phyloP scores from a whole-genome alignment of 2,797 vertebrate genomes.

The Artibeus jamaicensis region DNA sequence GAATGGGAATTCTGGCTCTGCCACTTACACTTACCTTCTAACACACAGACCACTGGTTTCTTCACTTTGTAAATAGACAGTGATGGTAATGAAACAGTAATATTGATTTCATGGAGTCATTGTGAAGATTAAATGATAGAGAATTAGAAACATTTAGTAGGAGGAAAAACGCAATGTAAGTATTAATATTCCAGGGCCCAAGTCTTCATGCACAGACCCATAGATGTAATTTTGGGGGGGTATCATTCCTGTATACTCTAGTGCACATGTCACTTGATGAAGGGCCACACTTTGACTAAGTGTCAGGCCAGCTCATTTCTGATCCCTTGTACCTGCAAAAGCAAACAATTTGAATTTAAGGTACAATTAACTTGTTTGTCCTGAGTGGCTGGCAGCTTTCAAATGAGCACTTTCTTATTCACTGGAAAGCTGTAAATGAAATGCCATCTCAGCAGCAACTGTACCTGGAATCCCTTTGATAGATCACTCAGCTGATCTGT shows the following conservation, averaged over 20 bases:
- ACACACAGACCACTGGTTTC: not conserved
- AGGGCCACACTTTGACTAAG: not conserved
- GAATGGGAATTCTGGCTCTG: not conserved
- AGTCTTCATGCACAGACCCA: not conserved
- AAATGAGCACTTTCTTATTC: conserved; percentile 68
- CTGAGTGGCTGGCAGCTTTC: conserved; percentile 52
- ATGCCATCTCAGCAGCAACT: conserved; percentile 55
- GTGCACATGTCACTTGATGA: not conserved
- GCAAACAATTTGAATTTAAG: conserved; percentile 53
- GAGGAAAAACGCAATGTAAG: not conserved
- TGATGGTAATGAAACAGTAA: not conserved
- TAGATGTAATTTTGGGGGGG: not conserved
- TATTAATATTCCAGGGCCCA: not conserved
- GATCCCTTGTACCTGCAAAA: not conserved
- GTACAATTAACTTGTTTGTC: conserved; percentile 59
- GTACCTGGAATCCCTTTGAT: not conserved
- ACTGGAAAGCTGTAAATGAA: conserved; percentile 64
- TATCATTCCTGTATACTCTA: not conserved
- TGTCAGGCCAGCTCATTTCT: not conserved
- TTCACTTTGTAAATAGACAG: not conserved
- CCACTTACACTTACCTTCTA: not conserved
- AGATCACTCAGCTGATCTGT: conserved; percentile 54
- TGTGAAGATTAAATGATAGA: not conserved
- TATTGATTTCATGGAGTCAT: not conserved
- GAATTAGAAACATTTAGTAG: not conserved